Base-by-base conservation (phyloP, 1,140 invertebrate genomes). In the Thalassaphorura encarpata region DNA sequence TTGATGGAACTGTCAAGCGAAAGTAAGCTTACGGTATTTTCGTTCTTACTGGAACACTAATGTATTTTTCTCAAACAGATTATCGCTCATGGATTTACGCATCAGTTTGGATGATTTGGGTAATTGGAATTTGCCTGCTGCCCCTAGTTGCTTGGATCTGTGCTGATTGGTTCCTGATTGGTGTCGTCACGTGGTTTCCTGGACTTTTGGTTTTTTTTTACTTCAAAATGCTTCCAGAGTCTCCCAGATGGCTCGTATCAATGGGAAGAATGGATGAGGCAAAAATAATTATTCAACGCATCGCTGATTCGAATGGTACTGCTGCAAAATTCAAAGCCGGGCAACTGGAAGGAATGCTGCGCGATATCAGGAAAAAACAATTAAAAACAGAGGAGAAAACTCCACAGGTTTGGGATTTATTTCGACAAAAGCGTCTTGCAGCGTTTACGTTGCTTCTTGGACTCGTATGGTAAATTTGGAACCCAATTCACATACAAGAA, bases 201-300 rank as follows among this genome's bases (percentile, higher is more conserved):
- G 50, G 43, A n/a, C 8, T 58, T 15, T 3, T 54, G 6, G 28
- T 64, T 16, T 56, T 54, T 29, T 33, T 60, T 21, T 70, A 70
- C 39, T 60, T 23, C 23, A 49, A 41, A 18, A 45, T 21, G 19
- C 64, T 76, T 13, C 76, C 76, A 0, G 76, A 78, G 66, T 73
- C 75, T 6, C 70, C 77, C 1, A 54, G 71, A 28, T 78, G 76
- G 76, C 66, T 76, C 8, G 28, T 77, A 0, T 69, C 67, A 18
- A 70, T 71, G 46, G 72, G 74, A 18, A 66, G 67, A 52, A 69
- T 72, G 50, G 68, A 72, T 27, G 75, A 79, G 66, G 78, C 79
- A 1, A 66, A 69, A 51, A 54, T 48, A 36, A 67, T 72, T 1
- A 43, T 75, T 16, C 60, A 60, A n/a, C 1, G 56, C 31, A 60